Evolutionary conservation across 2,888 invertebrate species (phyloP), one percentile per base, ranked within the genome.

Genomic region (Oxycera nigricornis): DNA sequence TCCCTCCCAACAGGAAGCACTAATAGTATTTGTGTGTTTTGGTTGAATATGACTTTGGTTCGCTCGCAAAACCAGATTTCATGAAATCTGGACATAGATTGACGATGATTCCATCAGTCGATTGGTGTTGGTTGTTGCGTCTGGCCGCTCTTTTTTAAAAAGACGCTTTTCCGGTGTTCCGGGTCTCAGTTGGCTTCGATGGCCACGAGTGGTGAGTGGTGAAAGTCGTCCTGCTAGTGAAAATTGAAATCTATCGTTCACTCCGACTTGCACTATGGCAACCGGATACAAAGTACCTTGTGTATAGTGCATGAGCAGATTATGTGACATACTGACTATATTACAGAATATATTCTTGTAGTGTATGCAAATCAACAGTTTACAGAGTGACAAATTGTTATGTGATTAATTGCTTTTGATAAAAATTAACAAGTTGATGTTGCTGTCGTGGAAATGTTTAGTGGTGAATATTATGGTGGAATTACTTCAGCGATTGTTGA

Each of bases 51-150:
- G 20, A 22, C 52, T 55, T 70, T 55, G 35, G 70, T 55, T 70
- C 35, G 24, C 35, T 35, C n/a, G n/a, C 20, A 62, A 26, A 17
- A 62, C 22, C 62, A 39, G 52, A 52, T 52, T 50, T 28, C 30
- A 70, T 46, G 46, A 31, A 65, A 65, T 65, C 65, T 65, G 41
- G 9, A 26, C 39, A n/a, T 65, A n/a, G 61, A 61, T 30, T 20
- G 17, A 65, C 41, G 41, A n/a, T n/a, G n/a, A 24, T 11, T 61
- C 62, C 22, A 55, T 81, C 79, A 82, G 82, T 82, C 80, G 78
- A 76, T 78, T 80, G 80, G 78, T 79, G 76, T 78, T 78, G 76
- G 76, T 82, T 80, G 82, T 81, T 77, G 78, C 79, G 79, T 79
- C 77, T 79, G 81, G 82, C 80, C 79, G 80, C 77, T 22, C 20